Conservation (phyloP, 2,113 vertebrate species). For the Aramus guarauna region DNA sequence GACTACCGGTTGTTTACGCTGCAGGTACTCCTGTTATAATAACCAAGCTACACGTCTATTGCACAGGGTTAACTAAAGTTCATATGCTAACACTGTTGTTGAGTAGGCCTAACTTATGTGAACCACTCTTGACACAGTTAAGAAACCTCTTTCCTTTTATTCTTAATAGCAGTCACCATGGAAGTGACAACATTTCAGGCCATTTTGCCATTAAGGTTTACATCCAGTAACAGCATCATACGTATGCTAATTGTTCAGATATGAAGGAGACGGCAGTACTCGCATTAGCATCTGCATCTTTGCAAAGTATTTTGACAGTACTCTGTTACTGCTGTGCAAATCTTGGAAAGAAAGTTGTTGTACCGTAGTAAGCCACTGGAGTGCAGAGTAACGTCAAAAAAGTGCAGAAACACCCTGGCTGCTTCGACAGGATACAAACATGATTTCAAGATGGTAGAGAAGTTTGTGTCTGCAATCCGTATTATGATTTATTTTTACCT, state of each 20-base stretch:
- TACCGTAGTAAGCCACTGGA: slow-evolving; percentile 34
- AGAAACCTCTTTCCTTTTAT: neutral
- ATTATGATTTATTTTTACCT: neutral
- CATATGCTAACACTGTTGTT: neutral
- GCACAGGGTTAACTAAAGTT: neutral
- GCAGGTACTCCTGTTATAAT: neutral
- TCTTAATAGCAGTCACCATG: neutral
- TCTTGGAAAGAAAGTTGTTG: neutral
- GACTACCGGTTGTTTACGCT: neutral
- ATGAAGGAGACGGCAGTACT: neutral
- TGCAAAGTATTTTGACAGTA: neutral
- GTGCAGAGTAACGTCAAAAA: slow-evolving; percentile 27
- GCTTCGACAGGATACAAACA: neutral
- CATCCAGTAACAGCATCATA: neutral
- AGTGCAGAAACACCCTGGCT: neutral
- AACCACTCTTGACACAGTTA: neutral
- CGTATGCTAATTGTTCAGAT: neutral
- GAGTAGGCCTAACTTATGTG: neutral
- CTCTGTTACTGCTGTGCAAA: fast-evolving
- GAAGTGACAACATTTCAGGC: neutral
- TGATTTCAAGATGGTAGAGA: neutral
- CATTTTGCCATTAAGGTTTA: neutral
- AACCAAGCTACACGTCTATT: neutral
- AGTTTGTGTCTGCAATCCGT: neutral
- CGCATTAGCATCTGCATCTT: neutral